Conservation (phyloP, 2,797 vertebrate species). For the Brachymystax lenok region DNA sequence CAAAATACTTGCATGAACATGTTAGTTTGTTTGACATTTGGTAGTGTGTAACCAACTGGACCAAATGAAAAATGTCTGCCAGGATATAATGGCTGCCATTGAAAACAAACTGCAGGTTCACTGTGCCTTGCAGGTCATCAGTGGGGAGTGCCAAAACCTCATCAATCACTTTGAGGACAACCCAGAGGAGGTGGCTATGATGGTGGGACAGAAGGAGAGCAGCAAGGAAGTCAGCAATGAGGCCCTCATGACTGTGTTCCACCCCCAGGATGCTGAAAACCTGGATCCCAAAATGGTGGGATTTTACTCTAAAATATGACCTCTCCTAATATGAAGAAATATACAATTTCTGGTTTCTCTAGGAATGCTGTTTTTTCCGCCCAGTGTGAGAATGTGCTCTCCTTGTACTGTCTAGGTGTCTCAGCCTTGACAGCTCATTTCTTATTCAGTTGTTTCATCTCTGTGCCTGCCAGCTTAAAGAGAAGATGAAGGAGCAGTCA, state of each 20-base stretch:
- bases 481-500: constrained; percentile 97
- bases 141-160: constrained; percentile 75
- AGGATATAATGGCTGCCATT: not conserved
- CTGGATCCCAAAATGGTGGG: constrained; percentile 95
- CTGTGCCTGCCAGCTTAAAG: constrained; percentile 83
- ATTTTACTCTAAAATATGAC: not conserved
- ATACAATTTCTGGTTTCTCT: no score
- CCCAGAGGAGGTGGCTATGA: constrained; percentile 75
- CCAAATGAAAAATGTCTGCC: not conserved
- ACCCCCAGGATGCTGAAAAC: constrained; percentile 93
- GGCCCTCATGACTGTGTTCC: constrained; percentile 96
- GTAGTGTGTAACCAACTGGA: no score
- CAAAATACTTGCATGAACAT: constrained; percentile 75
- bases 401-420: not conserved
- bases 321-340: not conserved
- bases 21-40: no score
- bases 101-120: not conserved
- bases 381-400: no score
- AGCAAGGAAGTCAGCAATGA: constrained; percentile 90
- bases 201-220: constrained; percentile 82
- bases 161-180: constrained; percentile 75
- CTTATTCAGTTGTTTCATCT: not conserved
- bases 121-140: constrained; percentile 65
- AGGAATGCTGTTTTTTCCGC: no score
- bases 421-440: not conserved